A percentile compares a stretch with the other conserved stretches of the same genome.
Evolutionary conservation across 1,140 invertebrate genomes (phyloP).

Genomic region (Melipona quadrifasciata): DNA sequence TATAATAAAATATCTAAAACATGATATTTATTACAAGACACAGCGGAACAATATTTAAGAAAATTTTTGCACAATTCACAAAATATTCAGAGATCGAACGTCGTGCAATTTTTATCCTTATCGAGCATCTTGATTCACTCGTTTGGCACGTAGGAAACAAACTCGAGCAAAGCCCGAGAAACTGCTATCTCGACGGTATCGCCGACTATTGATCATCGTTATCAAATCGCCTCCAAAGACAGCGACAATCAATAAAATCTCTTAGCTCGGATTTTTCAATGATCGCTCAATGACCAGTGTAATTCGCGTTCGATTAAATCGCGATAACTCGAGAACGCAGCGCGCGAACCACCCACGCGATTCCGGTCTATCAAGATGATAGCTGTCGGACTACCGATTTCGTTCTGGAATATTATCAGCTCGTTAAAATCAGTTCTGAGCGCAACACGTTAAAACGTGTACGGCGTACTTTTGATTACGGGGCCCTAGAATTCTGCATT

Average conservation of each 20-base stretch:
- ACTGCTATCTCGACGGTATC: neutral
- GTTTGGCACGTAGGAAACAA: neutral
- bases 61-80: neutral
- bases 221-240: constrained; percentile 36
- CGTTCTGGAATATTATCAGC: constrained; percentile 40
- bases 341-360: constrained; percentile 53
- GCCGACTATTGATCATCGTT: constrained; percentile 24
- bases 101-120: neutral
- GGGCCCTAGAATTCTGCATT: no score
- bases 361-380: constrained; percentile 21
- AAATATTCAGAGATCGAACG: neutral
- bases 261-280: neutral
- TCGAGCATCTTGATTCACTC: neutral
- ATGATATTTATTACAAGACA: no score
- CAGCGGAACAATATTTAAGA: neutral
- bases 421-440: constrained; percentile 14
- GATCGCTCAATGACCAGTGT: constrained; percentile 36
- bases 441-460: neutral
- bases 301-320: constrained; percentile 49
- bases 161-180: neutral
- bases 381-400: constrained; percentile 54
- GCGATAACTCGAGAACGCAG: constrained; percentile 42
- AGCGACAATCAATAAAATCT: constrained; percentile 9
- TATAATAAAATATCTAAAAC: no score
- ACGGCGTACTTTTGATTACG: no score